A percentile compares a stretch with the other conserved stretches of the same genome.
These are phyloP conservation scores for Lepidotrigona ventralis DNA, from an alignment of 1,140 invertebrate genomes.

Conservation along the genomic window DNA sequence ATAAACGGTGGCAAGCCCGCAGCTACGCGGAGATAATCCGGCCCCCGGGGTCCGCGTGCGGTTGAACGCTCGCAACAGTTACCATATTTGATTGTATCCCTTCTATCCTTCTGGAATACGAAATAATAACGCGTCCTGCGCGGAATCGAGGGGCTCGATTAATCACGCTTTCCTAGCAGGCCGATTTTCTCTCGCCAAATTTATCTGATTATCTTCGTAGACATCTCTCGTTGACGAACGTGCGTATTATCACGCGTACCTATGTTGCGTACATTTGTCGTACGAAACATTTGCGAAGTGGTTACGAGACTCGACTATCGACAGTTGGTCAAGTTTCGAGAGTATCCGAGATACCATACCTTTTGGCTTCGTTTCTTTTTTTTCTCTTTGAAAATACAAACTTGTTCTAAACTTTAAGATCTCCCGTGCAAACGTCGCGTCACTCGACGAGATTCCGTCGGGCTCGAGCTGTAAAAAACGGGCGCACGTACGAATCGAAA, in stretches of 20 bases:
- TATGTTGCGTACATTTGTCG: neutral
- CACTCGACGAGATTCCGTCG: neutral
- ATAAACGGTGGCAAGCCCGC: slow-evolving; percentile 74
- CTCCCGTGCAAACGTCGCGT: too few relatives aligned
- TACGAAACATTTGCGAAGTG: neutral
- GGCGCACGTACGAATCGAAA: neutral
- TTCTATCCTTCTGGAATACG: slow-evolving; percentile 65
- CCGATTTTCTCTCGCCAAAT: neutral
- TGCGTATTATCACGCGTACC: too few relatives aligned
- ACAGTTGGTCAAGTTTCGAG: too few relatives aligned
- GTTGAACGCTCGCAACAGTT: slow-evolving; percentile 79
- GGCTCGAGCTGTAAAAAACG: neutral
- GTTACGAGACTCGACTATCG: too few relatives aligned
- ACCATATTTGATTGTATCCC: slow-evolving; percentile 78
- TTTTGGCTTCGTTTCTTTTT: too few relatives aligned
- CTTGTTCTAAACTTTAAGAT: too few relatives aligned
- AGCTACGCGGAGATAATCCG: slow-evolving; percentile 72
- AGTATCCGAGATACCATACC: too few relatives aligned
- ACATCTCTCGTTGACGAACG: too few relatives aligned
- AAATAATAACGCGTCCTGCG: slow-evolving; percentile 55
- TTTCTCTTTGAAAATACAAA: too few relatives aligned
- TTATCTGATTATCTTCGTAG: too few relatives aligned
- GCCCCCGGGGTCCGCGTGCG: slow-evolving; percentile 76
- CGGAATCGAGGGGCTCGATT: slow-evolving; percentile 10
- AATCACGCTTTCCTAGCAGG: neutral